phyloP scores from a whole-genome alignment of 2,888 invertebrate genomes.

The Hecatera dysodea region DNA sequence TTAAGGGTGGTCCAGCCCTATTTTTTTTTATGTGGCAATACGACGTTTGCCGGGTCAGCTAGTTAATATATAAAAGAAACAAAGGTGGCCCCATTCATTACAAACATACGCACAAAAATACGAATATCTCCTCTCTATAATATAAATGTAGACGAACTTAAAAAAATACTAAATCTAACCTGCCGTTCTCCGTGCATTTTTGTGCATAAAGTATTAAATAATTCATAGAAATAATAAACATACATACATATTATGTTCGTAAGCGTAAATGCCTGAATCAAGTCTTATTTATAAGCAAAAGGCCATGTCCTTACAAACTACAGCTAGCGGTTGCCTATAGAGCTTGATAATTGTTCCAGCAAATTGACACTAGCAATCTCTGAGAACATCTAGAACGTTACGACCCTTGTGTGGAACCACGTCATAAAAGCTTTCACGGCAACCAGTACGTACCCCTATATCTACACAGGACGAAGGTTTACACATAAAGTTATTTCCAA shows the following conservation, averaged over 20 bases:
- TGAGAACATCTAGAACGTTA: constrained; percentile 36
- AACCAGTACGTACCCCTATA: background rate
- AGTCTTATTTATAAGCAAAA: background rate
- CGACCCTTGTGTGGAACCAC: constrained; percentile 49
- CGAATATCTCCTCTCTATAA: no score
- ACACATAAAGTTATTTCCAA: constrained; percentile 57
- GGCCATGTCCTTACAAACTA: background rate
- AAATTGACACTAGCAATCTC: constrained; percentile 52
- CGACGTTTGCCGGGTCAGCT: no score
- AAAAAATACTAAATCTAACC: background rate
- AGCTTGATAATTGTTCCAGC: constrained; percentile 40
- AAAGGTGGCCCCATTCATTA: no score
- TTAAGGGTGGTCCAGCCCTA: no score
- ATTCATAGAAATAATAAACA: background rate
- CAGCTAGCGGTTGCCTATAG: constrained; percentile 4
- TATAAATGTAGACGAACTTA: no score
- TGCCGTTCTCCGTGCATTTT: background rate
- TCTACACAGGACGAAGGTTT: constrained; percentile 20
- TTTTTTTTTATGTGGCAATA: no score
- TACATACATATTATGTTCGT: background rate
- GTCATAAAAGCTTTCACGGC: constrained; percentile 57
- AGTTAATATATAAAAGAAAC: no score
- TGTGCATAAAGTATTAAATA: no score
- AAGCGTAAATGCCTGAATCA: background rate
- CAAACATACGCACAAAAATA: no score